phyloP scores from a whole-genome alignment of 2,113 vertebrate genomes.

The Nesogale talazaci region DNA sequence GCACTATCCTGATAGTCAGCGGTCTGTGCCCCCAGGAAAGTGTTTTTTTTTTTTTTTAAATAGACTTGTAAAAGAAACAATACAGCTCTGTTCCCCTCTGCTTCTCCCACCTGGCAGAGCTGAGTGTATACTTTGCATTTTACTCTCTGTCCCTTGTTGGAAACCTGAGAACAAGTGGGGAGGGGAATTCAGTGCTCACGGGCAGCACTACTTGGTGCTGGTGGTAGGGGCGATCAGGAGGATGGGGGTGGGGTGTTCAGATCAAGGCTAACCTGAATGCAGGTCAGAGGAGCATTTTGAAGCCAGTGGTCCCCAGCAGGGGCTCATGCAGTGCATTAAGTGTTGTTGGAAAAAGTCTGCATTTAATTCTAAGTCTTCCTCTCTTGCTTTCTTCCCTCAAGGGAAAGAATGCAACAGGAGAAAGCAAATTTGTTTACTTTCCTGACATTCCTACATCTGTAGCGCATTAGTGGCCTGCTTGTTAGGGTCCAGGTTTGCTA shows the following conservation, averaged over 20 bases:
- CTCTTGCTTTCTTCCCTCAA: constrained; percentile 53
- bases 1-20: constrained; percentile 13
- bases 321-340: constrained; percentile 21
- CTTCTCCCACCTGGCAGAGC: constrained; percentile 23
- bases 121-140: background rate
- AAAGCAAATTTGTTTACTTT: constrained; percentile 66
- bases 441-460: constrained; percentile 58
- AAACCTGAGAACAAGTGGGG: constrained; percentile 46
- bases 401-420: constrained; percentile 41
- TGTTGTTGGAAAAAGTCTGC: constrained; percentile 53
- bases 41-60: background rate
- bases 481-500: constrained; percentile 37
- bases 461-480: constrained; percentile 9
- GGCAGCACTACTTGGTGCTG: background rate
- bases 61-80: background rate
- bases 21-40: background rate
- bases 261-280: background rate
- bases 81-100: background rate
- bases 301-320: background rate
- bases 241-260: no score
- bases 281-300: background rate
- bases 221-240: background rate
- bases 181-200: background rate
- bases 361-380: constrained; percentile 48
- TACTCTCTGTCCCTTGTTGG: background rate